Evolutionary conservation across 2,888 invertebrate species (phyloP), one percentile per base, ranked within the genome.

Genomic region (Sesamia inferens): DNA sequence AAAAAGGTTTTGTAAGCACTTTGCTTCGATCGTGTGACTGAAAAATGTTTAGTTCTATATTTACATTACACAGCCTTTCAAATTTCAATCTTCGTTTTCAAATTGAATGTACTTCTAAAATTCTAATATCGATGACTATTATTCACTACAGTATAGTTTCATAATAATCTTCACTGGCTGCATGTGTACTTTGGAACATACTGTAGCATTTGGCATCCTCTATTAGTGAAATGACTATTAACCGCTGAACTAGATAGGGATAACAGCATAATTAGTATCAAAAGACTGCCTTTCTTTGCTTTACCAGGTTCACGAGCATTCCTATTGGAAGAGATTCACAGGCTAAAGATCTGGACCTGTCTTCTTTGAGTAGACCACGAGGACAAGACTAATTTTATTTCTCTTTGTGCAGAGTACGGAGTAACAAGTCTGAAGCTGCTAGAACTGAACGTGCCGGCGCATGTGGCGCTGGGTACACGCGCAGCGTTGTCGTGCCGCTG

Each of bases 401-500:
- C 8, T 51, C 7, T 55, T 62, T 67, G 5, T 48, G 68, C 90
- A 95, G 95, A 93, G 76, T 93, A 92, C 72, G 92, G 93, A 5
- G 94, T 93, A 22, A 90, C 90, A 59, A 92, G 94, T 58, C 93
- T 98, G 88, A 97, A 97, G 87, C 96, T 99, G 92, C 96, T 97
- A 84, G 98, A 98, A 92, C 96, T 99, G 74, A 97, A 97, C 86
- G 97, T 99, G 90, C 98, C 98, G 24, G 97, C 97, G 83, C 98
- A 98, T 94, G 98, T 98, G 85, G 97, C 98, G 76, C 96, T 98
- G 81, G 98, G 98, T 87, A 97, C 98, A 90, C 97, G 97, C 86
- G 98, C 98, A 57, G 96, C 97, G 74, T 95, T 99, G 86, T 98
- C 98, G 68, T 98, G 98, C 94, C 97, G 97, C 92, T 99, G 98